Base-by-base conservation (phyloP, 2,113 vertebrate genomes). In the Leucosticte australis region DNA sequence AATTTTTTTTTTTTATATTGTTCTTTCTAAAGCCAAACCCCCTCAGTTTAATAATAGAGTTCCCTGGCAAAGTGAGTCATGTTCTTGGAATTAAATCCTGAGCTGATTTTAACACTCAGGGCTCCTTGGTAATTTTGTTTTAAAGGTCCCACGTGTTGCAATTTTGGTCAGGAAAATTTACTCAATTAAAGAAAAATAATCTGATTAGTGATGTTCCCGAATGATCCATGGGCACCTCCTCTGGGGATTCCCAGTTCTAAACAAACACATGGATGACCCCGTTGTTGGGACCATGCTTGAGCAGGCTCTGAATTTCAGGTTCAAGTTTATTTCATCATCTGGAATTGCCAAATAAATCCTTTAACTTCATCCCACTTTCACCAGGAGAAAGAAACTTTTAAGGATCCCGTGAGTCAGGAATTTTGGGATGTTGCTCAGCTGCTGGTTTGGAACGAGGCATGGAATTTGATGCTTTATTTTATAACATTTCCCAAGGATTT, bases 31-130 rank as follows among this genome's bases (percentile, higher is more conserved):
- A 82, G 28, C 20, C 52, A 78, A 73, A 10, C n/a, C 30, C 27
- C 60, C 62, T 77, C 44, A 64, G 30, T 65, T 92, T 84, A 81
- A 81, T 87, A 75, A 93, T 42, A 77, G 68, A 90, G 35, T 37
- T 95, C 68, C 76, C 69, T 89, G 83, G 70, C 3, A 39, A 82
- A 79, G 53, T 82, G 81, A 95, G 67, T 95, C 91, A 85, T 64
- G 9, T 10, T 49, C 56, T 22, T 70, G 41, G 65, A 84, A 76
- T 26, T 28, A 71, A 71, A 63, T 46, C 60, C 35, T n/a, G 49
- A 87, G 53, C 41, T 84, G 57, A 30, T 91, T 82, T 81, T 64
- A 82, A 57, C 35, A 35, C 65, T 84, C 17, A 2, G 14, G 49
- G 15, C 17, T 46, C 17, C 62, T 70, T 3, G 2, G 22, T 47